phyloP scores from a whole-genome alignment of 2,888 invertebrate species.

The Troides aeacus region DNA sequence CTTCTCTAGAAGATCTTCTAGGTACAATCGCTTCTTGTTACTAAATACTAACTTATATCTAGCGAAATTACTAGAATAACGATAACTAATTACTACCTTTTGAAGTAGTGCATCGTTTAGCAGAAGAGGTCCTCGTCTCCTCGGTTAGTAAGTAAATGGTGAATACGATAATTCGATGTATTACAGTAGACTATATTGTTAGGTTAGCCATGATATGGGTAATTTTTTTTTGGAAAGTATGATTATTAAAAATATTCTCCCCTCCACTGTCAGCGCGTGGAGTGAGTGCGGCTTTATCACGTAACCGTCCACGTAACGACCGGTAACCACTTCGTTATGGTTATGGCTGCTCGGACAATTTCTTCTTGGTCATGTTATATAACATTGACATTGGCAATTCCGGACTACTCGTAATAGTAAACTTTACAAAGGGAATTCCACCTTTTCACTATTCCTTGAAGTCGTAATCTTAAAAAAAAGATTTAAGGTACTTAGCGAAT shows the following conservation, averaged over 20 bases:
- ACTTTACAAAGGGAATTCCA: not conserved
- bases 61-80: too few species aligned
- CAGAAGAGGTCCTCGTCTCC: too few species aligned
- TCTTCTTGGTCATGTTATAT: constrained; percentile 18
- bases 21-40: too few species aligned
- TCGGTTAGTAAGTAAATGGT: too few species aligned
- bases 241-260: not conserved
- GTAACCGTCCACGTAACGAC: constrained; percentile 26
- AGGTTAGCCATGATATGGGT: not conserved
- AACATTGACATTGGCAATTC: constrained; percentile 25
- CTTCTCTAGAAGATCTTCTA: too few species aligned
- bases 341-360: constrained; percentile 5
- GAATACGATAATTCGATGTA: too few species aligned
- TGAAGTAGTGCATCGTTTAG: too few species aligned
- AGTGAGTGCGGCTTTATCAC: constrained; percentile 24
- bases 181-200: too few species aligned
- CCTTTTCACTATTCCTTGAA: not conserved
- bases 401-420: constrained; percentile 4
- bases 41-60: too few species aligned
- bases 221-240: not conserved
- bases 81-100: too few species aligned
- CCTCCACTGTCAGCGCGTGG: not conserved
- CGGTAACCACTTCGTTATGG: constrained; percentile 12
- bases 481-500: too few species aligned
- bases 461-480: not conserved